A percentile compares a stretch with the other conserved stretches of the same genome.
Evolutionary conservation across 2,888 invertebrate species (phyloP).

Genomic region (Atethmia centrago): DNA sequence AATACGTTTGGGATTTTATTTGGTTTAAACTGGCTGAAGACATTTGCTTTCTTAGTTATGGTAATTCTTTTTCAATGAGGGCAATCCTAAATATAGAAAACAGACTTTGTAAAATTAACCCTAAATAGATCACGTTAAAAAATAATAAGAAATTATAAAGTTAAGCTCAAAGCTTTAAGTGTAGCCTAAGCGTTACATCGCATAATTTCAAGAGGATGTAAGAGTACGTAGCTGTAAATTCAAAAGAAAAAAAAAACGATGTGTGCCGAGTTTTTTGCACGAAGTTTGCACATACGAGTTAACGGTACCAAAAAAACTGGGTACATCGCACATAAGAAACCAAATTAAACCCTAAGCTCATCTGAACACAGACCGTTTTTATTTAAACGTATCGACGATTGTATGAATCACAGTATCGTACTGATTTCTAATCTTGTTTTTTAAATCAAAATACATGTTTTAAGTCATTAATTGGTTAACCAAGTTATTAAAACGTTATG

Average conservation of each 20-base stretch:
- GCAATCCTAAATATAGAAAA: constrained; percentile 18
- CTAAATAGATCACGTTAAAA: not conserved
- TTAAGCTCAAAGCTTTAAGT: constrained; percentile 45
- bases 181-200: constrained; percentile 62
- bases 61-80: constrained; percentile 26
- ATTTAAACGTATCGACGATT: constrained; percentile 10
- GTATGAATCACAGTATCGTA: constrained; percentile 52
- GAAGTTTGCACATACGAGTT: constrained; percentile 74
- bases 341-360: constrained; percentile 48
- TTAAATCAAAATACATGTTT: constrained; percentile 53
- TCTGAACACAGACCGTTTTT: constrained; percentile 34
- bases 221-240: constrained; percentile 78
- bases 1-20: constrained; percentile 46
- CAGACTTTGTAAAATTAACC: not conserved
- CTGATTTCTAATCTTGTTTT: constrained; percentile 59
- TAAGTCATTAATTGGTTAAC: constrained; percentile 43
- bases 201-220: constrained; percentile 64
- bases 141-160: constrained; percentile 40
- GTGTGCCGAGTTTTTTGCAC: constrained; percentile 75
- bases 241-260: constrained; percentile 68
- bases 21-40: constrained; percentile 34
- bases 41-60: constrained; percentile 39
- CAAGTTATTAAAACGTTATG: constrained; percentile 42
- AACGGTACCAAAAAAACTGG: constrained; percentile 76
- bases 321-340: constrained; percentile 39